phyloP scores from a whole-genome alignment of 2,888 invertebrate genomes.

The Drosophila atroscutellata region DNA sequence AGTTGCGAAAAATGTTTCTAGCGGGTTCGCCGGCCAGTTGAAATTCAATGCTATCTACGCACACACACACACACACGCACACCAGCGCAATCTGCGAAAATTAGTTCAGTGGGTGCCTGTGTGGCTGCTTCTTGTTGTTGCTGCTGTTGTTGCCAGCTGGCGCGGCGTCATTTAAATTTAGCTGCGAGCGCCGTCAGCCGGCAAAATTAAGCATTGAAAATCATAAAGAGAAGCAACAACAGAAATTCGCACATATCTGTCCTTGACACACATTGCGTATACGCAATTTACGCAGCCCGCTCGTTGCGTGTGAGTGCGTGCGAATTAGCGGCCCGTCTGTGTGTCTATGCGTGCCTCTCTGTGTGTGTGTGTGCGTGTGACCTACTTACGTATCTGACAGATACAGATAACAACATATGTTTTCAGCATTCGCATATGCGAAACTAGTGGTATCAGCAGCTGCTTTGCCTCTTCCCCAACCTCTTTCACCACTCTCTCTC shows the following conservation, averaged over 20 bases:
- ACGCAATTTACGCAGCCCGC: constrained; percentile 76
- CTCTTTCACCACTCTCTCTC: not conserved
- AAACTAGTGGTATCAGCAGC: constrained; percentile 50
- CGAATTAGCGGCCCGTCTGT: constrained; percentile 34
- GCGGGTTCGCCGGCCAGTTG: constrained; percentile 58
- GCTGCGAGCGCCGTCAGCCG: constrained; percentile 45
- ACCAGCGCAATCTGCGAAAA: constrained; percentile 56
- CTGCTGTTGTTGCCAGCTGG: constrained; percentile 42
- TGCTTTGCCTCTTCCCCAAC: constrained; percentile 11
- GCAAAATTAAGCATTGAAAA: constrained; percentile 62
- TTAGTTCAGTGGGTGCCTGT: constrained; percentile 80
- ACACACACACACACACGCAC: constrained; percentile 42
- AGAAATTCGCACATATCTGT: constrained; percentile 83
- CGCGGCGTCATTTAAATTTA: constrained; percentile 71
- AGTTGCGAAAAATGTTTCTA: constrained; percentile 66
- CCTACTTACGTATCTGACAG: constrained; percentile 72
- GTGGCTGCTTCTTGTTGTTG: constrained; percentile 29
- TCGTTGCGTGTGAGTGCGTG: constrained; percentile 59
- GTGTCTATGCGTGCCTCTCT: constrained; percentile 3
- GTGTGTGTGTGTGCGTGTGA: constrained; percentile 47
- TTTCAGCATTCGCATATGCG: constrained; percentile 42
- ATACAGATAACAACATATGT: constrained; percentile 72
- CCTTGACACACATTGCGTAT: constrained; percentile 83
- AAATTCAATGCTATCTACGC: constrained; percentile 74
- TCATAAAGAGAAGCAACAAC: constrained; percentile 41